Evolutionary conservation across 2,888 invertebrate genomes (phyloP), one percentile per base, ranked within the genome.

Genomic region (Cheilosia urbana): DNA sequence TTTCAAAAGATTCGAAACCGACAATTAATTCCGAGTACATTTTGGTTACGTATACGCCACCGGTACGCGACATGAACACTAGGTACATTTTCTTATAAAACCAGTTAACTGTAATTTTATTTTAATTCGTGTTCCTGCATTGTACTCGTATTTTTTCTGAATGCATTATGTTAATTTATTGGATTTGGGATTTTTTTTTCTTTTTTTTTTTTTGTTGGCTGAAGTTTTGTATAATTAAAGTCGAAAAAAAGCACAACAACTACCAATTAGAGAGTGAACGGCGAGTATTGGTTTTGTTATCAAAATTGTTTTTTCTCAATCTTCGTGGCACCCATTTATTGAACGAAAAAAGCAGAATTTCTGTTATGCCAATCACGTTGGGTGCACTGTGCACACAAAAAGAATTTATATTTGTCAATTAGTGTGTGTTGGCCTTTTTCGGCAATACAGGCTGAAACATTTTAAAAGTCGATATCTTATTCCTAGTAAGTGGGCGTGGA

Each of bases 31-130:
- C 63, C 58, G 40, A 47, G 40, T 19, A 21, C 40, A 49, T 76
- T 51, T 65, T 58, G 53, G 69, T 84, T 84, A 75, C 83, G 79
- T 84, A 84, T 84, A 79, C 83, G 83, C 79, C 83, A 63, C 19
- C 15, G 24, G 73, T 79, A 63, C 53, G 45, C 49, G 34, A 30
- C 47, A 21, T 71, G 63, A 49, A 15, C 37, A 60, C 58, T 69
- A n/a, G n/a, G n/a, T n/a, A 27, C 42, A 76, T 58, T 82, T 71
- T 77, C 51, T 13, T 78, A 55, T 72, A 58, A 84, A 79, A 84
- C 83, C 79, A 47, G 79, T 79, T 79, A 75, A 55, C 79, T 27
- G 68, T 75, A 57, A 58, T 53, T 79, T 68, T 49, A 58, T 53
- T 79, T 68, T 27, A 49, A n/a, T 62, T 49, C 30, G 30, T 34